Evolutionary conservation across 2,797 vertebrate genomes (phyloP).

Genomic region (Myotis myotis): DNA sequence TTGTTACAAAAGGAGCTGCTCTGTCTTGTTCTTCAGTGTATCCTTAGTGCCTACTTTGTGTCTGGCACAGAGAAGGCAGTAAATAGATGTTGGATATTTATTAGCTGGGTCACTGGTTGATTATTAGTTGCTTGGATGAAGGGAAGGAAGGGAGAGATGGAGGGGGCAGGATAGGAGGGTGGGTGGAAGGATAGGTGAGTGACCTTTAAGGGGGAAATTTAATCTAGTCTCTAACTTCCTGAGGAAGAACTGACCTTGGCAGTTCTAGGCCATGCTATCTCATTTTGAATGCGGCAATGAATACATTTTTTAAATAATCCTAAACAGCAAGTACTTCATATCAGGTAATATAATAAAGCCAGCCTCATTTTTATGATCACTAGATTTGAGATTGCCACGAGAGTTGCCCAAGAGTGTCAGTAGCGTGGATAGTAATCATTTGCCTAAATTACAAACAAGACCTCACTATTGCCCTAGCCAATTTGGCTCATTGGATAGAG

Average conservation of each 20-base stretch:
- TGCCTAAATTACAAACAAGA: not conserved
- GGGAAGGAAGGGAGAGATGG: not conserved
- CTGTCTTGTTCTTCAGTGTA: not conserved
- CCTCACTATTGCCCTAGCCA: not conserved
- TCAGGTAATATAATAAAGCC: not conserved
- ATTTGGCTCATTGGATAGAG: no score
- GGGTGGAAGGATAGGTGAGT: not conserved
- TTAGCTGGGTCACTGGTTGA: not conserved
- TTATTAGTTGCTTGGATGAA: not conserved
- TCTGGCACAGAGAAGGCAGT: not conserved
- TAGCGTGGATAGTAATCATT: not conserved
- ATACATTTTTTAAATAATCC: not conserved
- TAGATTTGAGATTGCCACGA: not conserved
- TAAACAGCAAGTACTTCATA: not conserved
- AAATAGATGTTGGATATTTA: not conserved
- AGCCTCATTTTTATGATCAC: not conserved
- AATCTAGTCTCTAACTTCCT: conserved; percentile 33
- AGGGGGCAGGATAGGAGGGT: not conserved
- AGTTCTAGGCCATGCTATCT: not conserved
- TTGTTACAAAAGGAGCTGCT: not conserved
- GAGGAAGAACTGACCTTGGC: not conserved
- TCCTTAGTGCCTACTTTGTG: not conserved
- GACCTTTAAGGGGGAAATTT: not conserved
- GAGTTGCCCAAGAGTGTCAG: not conserved
- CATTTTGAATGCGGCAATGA: not conserved